A percentile compares a stretch with the other conserved stretches of the same genome.
Conservation (phyloP, 2,797 vertebrate genomes). For the Bradypodion ventrale region DNA sequence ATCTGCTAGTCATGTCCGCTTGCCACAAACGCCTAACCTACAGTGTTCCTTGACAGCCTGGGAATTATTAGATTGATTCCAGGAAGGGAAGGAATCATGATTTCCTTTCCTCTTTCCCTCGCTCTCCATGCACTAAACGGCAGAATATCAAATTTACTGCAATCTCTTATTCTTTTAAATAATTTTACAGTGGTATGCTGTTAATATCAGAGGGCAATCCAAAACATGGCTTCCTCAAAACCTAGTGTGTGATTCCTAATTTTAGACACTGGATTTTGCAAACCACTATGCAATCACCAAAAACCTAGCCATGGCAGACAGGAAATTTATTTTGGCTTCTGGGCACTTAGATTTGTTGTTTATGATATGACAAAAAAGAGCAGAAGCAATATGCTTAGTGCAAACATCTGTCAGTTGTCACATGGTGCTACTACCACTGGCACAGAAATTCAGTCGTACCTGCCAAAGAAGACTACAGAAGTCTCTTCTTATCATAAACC, state of each 20-base stretch:
- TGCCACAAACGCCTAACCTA: background rate
- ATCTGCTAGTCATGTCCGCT: background rate
- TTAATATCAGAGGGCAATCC: background rate
- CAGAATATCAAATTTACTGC: background rate
- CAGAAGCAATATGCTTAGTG: conserved; percentile 69
- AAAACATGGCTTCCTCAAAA: background rate
- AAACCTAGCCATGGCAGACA: conserved; percentile 54
- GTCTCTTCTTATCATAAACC: conserved; percentile 61
- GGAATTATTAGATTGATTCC: background rate
- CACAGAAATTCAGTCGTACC: conserved; percentile 55
- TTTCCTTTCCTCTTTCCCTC: background rate
- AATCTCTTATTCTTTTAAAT: background rate
- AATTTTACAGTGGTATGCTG: too few species aligned
- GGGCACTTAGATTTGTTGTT: conserved; percentile 60
- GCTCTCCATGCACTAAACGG: background rate
- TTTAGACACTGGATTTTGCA: conserved; percentile 42
- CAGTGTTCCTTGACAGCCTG: background rate
- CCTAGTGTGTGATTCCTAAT: conserved; percentile 13
- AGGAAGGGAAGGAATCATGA: background rate
- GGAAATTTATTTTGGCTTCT: conserved; percentile 64
- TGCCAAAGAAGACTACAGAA: conserved; percentile 62
- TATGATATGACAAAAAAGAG: conserved; percentile 63
- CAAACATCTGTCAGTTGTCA: conserved; percentile 71
- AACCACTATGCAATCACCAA: conserved; percentile 46
- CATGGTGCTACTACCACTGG: conserved; percentile 58